Conservation (phyloP, 2,888 invertebrate species). For the Yponomeuta malinellus region DNA sequence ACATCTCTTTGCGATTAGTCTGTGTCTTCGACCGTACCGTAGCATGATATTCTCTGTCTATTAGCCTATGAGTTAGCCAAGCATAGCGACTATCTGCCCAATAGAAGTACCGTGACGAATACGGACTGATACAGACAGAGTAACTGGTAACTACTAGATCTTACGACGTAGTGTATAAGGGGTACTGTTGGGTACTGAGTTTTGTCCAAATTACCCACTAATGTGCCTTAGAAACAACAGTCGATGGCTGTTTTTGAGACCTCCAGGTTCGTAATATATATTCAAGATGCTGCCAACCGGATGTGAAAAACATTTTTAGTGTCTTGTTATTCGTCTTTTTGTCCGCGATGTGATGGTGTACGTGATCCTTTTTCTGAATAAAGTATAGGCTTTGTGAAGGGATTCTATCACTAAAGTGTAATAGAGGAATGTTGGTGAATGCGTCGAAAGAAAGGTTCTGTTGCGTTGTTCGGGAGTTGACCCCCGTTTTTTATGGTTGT, state of each 20-base stretch:
- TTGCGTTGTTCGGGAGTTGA: not conserved
- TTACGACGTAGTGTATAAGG: not conserved
- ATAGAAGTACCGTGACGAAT: conserved; percentile 38
- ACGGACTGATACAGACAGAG: not conserved
- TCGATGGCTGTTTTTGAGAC: not conserved
- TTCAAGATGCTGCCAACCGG: not conserved
- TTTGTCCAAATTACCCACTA: not conserved
- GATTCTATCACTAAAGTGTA: conserved; percentile 40
- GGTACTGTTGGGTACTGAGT: not conserved
- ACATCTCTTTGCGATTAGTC: no score
- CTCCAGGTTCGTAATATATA: not conserved
- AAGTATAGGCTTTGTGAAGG: conserved; percentile 46
- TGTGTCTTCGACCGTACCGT: conserved; percentile 22
- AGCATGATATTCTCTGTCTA: conserved; percentile 36
- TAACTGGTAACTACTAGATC: not conserved
- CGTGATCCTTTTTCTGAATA: conserved; percentile 39
- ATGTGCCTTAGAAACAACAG: not conserved
- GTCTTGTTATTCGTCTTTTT: conserved; percentile 15
- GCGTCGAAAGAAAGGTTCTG: not conserved
- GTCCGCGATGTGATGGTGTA: conserved; percentile 35
- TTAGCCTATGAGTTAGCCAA: conserved; percentile 42
- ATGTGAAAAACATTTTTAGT: not conserved
- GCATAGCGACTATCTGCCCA: conserved; percentile 36
- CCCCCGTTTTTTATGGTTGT: not conserved
- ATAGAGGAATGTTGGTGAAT: not conserved